phyloP scores from a whole-genome alignment of 2,113 vertebrate species.

The Turdus rufiventris region DNA sequence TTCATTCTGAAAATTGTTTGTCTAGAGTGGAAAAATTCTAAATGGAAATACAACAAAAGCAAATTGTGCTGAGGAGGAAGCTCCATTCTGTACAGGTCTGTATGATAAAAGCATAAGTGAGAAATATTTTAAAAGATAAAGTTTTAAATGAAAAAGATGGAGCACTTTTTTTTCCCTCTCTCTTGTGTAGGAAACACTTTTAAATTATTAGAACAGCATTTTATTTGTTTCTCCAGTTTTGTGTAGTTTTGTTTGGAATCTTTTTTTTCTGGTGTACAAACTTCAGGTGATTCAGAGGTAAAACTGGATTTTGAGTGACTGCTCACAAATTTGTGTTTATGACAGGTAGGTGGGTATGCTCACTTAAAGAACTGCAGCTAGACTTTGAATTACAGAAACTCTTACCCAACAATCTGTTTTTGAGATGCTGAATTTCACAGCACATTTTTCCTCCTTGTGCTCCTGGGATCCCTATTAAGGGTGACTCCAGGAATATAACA shows the following conservation, averaged over 20 bases:
- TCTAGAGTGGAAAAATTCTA: neutral
- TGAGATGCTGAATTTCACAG: neutral
- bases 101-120: neutral
- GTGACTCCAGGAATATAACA: neutral
- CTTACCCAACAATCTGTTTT: neutral
- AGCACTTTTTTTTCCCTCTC: fast-evolving
- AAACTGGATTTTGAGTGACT: neutral
- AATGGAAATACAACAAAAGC: neutral
- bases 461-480: neutral
- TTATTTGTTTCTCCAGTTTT: neutral
- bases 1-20: neutral
- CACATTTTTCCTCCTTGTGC: neutral
- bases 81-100: neutral
- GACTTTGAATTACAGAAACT: neutral
- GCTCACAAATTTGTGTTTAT: neutral
- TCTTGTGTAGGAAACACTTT: neutral
- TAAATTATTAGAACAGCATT: neutral
- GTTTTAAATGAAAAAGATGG: neutral
- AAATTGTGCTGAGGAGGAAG: neutral
- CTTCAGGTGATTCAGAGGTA: neutral
- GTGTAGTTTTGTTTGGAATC: neutral
- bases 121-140: neutral
- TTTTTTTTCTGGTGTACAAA: neutral
- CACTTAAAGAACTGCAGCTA: neutral
- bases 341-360: neutral